Evolutionary conservation across 2,113 vertebrate genomes (phyloP).

Genomic region (Ovibos moschatus): DNA sequence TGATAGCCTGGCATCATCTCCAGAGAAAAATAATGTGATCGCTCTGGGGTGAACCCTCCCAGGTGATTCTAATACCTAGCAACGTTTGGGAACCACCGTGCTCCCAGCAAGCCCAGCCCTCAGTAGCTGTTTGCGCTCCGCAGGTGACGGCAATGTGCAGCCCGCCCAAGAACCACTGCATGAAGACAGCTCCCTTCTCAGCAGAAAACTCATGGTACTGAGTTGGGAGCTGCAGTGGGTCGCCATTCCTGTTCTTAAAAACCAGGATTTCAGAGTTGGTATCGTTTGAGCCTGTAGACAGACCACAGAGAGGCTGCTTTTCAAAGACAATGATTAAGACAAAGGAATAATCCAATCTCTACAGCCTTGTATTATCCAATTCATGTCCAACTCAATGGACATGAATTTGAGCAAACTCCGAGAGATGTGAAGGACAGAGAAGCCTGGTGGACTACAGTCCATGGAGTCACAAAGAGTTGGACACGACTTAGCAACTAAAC

Average conservation of each 20-base stretch:
- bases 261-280: neutral
- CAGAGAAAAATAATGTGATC: neutral
- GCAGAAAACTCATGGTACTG: neutral
- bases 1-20: too few species aligned
- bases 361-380: neutral
- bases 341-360: neutral
- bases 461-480: neutral
- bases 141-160: neutral
- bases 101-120: neutral
- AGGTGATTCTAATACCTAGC: neutral
- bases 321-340: neutral
- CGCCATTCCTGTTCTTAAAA: neutral
- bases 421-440: neutral
- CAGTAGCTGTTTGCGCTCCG: accelerated
- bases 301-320: neutral
- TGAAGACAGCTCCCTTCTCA: neutral
- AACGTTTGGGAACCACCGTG: neutral
- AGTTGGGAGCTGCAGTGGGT: neutral
- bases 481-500: neutral
- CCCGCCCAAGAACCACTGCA: accelerated
- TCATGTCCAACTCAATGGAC: neutral
- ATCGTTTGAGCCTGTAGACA: neutral
- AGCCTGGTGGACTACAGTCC: neutral
- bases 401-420: neutral
- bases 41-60: neutral